These are phyloP conservation scores for Orthosia cruda DNA, from an alignment of 2,888 invertebrate species.

Conservation along the genomic window DNA sequence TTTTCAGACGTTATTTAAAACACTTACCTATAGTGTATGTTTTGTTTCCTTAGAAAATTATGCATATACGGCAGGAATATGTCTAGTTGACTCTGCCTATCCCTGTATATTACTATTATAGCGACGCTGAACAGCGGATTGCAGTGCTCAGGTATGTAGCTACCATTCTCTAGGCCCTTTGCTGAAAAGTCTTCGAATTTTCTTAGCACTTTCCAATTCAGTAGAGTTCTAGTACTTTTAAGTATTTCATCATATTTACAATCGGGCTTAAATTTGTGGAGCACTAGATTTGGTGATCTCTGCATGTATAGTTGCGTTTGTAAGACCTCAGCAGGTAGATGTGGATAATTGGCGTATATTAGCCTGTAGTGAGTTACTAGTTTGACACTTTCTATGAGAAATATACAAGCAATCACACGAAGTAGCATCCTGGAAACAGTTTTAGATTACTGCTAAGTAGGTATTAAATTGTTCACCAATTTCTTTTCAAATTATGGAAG, in stretches of 20 bases:
- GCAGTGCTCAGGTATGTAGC: constrained; percentile 81
- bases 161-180: constrained; percentile 80
- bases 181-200: constrained; percentile 76
- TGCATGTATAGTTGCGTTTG: constrained; percentile 46
- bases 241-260: constrained; percentile 83
- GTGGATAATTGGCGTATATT: constrained; percentile 54
- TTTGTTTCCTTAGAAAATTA: constrained; percentile 95
- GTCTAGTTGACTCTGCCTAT: constrained; percentile 94
- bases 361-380: constrained; percentile 33
- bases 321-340: constrained; percentile 55
- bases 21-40: constrained; percentile 94
- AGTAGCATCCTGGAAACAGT: constrained; percentile 68
- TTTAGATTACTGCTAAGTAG: background rate
- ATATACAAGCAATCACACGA: constrained; percentile 71
- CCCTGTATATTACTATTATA: constrained; percentile 95
- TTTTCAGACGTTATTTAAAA: background rate
- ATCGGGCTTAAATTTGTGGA: constrained; percentile 71
- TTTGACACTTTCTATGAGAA: constrained; percentile 36
- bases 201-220: constrained; percentile 74
- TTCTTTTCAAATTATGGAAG: background rate
- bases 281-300: constrained; percentile 68
- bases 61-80: constrained; percentile 97
- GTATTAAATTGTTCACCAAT: background rate
- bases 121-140: constrained; percentile 93
- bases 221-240: constrained; percentile 70